Evolutionary conservation across 2,888 invertebrate genomes (phyloP).

Genomic region (Spodoptera exigua): DNA sequence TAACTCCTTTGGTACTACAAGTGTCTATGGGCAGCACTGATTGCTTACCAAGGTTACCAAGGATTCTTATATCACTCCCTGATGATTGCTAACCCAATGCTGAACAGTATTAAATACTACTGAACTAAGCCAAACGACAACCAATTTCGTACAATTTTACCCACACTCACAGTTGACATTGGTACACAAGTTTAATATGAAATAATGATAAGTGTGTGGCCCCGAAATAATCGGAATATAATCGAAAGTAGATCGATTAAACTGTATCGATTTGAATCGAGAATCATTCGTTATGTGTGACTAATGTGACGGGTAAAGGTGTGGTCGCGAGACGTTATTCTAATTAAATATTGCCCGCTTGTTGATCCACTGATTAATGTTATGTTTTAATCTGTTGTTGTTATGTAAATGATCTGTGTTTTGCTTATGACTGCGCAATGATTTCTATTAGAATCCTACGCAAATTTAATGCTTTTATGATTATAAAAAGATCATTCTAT

Average conservation of each 20-base stretch:
- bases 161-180: conserved; percentile 41
- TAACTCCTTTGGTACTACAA: too few relatives aligned
- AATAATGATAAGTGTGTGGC: conserved; percentile 53
- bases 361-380: conserved; percentile 23
- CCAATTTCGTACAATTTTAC: background rate
- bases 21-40: too few relatives aligned
- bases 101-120: too few relatives aligned
- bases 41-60: too few relatives aligned
- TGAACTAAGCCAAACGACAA: background rate
- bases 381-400: background rate
- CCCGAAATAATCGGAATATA: conserved; percentile 53
- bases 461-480: too few relatives aligned
- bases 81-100: too few relatives aligned
- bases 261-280: conserved; percentile 46
- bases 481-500: too few relatives aligned
- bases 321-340: conserved; percentile 36
- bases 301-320: conserved; percentile 52
- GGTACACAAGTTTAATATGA: conserved; percentile 34
- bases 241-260: conserved; percentile 60
- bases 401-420: too few relatives aligned
- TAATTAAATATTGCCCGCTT: conserved; percentile 35
- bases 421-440: too few relatives aligned
- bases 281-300: conserved; percentile 48
- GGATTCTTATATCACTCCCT: too few relatives aligned
- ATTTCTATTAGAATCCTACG: too few relatives aligned